Evolutionary conservation across 2,888 invertebrate species (phyloP).

Genomic region (Orthonychiurus folsomi): DNA sequence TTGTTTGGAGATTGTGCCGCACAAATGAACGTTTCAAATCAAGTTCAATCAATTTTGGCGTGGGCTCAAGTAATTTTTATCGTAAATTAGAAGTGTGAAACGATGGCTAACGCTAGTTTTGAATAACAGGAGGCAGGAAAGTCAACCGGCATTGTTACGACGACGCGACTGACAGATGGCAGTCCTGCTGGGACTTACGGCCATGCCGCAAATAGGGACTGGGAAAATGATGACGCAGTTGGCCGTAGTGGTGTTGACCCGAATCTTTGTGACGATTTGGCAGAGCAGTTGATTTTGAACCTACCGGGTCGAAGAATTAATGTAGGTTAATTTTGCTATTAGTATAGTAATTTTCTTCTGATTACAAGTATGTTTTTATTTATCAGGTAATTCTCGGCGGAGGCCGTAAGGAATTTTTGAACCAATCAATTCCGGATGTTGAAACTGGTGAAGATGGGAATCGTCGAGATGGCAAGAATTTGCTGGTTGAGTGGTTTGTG

Average conservation of each 20-base stretch:
- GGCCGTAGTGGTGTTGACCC: conserved; percentile 42
- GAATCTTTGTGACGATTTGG: conserved; percentile 67
- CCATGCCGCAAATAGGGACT: conserved; percentile 49
- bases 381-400: conserved; percentile 50
- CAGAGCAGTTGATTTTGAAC: conserved; percentile 67
- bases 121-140: conserved; percentile 50
- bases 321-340: conserved; percentile 45
- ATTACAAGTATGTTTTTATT: too few species aligned
- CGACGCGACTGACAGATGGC: conserved; percentile 36
- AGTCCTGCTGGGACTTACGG: conserved; percentile 49
- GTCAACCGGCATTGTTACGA: conserved; percentile 40
- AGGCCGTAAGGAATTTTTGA: conserved; percentile 28
- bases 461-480: conserved; percentile 56
- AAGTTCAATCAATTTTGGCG: conserved; percentile 23
- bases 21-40: conserved; percentile 22
- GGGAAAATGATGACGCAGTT: conserved; percentile 69
- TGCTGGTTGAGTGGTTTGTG: conserved; percentile 56
- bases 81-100: not conserved
- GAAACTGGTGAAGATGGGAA: conserved; percentile 45
- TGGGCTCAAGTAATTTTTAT: conserved; percentile 19
- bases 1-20: conserved; percentile 22
- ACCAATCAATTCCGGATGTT: conserved; percentile 7
- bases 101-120: not conserved
- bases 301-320: conserved; percentile 64
- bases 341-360: not conserved